Evolutionary conservation across 2,797 vertebrate species (phyloP), one percentile per base, ranked within the genome.

Genomic region (Prunella strophiata): DNA sequence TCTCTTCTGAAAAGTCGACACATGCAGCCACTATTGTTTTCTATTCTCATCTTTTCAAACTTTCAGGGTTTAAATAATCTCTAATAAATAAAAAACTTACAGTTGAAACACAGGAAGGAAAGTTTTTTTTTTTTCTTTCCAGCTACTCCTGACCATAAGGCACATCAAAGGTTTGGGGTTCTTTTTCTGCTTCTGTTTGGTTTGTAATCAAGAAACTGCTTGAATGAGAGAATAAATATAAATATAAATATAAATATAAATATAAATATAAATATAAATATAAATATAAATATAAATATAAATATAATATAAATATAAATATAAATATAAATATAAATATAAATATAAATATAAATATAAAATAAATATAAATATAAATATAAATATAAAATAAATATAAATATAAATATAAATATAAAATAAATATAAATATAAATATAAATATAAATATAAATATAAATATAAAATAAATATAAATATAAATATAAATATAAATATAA

Each of bases 21-120:
- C 87, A 86, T 26, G 19, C 66, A 95, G 76, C 91, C 94, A 57
- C 91, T 81, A 92, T 93, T 96, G 91, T 93, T 92, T 94, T 95
- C 92, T 94, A 45, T 75, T 93, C 92, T 94, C 82, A 93, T 88
- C 32, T 91, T 85, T 82, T 65, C 57, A 83, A 62, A 79, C 55
- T 92, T 92, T 58, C 72, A 88, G 66, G 13, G 38, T 72, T 95
- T 89, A 88, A 95, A 88, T 94, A 85, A 95, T 93, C 54, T 84
- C 73, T 75, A 93, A 83, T 80, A 93, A 97, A 91, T 74, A 74
- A 91, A 95, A 89, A 71, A 15, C 72, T 78, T 81, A 63, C 43
- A 47, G 76, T 15, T 89, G 87, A 92, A 92, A 92, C 43, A 73
- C 5, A 10, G 91, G 40, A 88, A 91, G 82, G 92, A 87, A 95